Base-by-base conservation (phyloP, 1,140 invertebrate species). In the Calosoma granatense region DNA sequence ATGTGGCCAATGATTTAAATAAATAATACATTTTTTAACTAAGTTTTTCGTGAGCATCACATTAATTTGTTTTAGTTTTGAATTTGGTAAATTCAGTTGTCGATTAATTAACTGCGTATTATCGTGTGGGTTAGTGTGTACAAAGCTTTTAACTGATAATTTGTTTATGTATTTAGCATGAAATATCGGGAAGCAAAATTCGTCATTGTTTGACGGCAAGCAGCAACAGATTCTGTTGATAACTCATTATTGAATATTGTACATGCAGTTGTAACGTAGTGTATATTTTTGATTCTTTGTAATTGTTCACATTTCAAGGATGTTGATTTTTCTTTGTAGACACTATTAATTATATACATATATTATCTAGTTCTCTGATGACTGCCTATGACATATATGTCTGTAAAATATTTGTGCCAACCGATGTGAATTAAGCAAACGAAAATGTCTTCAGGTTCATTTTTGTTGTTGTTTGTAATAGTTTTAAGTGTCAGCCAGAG, bases 171-270 rank as follows among this genome's bases (percentile, higher is more conserved):
- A 47, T 47, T 9, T 47, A 12, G 15, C 4, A 11, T 17, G 17
- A 11, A 47, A 4, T 11, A 12, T 4, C 14, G 26, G 4, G 4
- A 47, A 47, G 41, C 41, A 47, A 11, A 47, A 47, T 11, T 17
- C 41, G 41, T 47, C 41, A 47, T 47, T 47, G 41, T 47, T 47
- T 47, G 41, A 11, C 15, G 9, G n/a, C n/a, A n/a, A n/a, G n/a
- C n/a, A n/a, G n/a, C n/a, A n/a, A n/a, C n/a, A n/a, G n/a, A n/a
- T n/a, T n/a, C n/a, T n/a, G n/a, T n/a, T n/a, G n/a, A n/a, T n/a
- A n/a, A n/a, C n/a, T n/a, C n/a, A n/a, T n/a, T n/a, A n/a, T n/a
- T n/a, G n/a, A n/a, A n/a, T n/a, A n/a, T n/a, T n/a, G n/a, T n/a
- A n/a, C n/a, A n/a, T n/a, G n/a, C n/a, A n/a, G n/a, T n/a, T n/a